Evolutionary conservation across 2,113 vertebrate genomes (phyloP), one percentile per base, ranked within the genome.

Genomic region (Verasper variegatus): DNA sequence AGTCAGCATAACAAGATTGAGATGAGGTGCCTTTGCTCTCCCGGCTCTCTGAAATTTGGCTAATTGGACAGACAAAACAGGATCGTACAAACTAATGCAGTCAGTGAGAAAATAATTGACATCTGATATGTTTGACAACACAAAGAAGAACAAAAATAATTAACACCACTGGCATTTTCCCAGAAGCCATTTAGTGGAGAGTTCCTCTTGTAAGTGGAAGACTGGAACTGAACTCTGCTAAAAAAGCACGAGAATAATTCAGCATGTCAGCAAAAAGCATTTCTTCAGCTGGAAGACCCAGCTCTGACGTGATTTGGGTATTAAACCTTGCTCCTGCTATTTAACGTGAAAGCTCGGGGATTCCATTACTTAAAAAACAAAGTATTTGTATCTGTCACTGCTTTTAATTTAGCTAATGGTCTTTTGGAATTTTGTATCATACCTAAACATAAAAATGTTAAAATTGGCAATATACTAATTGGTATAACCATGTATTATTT

Each of bases 221-320:
- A 73, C 15, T 17, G 17, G 26, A 76, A 35, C 7, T 51, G 47
- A 82, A 54, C 27, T 66, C n/a, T 65, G 35, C 31, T 52, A 42
- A 42, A 68, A 71, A 68, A 42, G 27, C 45, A 20, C 59, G 45
- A 80, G 18, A 67, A 67, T 72, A 67, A 79, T 74, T 59, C 40
- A 72, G 49, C 47, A 31, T 61, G 57, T 74, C 68, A 72, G 81
- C 61, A 31, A 42, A 75, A 35, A 21, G 13, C 5, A 65, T 68
- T 69, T 71, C 17, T 78, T 18, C 60, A 45, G 24, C 58, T 65
- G 35, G 49, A 45, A 21, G 71, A 81, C 23, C 18, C 17, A 37
- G 12, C 31, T 42, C 37, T 60, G 62, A 65, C 40, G 37, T n/a
- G n/a, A 63, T 79, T 73, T 70, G 24, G 9, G 52, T 64, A 61